Percentiles rank a stretch among this genome's conserved stretches.
phyloP scores from a whole-genome alignment of 2,113 vertebrate species.

The Gobiocypris rarus region DNA sequence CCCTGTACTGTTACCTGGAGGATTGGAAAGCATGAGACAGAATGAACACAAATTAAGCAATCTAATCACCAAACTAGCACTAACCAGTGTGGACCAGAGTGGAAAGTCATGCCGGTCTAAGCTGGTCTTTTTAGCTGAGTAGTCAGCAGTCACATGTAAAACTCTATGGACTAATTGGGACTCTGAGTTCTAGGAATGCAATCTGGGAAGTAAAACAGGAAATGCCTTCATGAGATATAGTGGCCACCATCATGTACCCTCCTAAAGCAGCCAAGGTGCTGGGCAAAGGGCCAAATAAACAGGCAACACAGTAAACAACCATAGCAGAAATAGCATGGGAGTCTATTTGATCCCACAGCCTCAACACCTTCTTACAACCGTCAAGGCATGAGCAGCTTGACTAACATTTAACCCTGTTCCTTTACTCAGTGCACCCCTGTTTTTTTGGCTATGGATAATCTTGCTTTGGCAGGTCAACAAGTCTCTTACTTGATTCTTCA shows the following conservation, averaged over 20 bases:
- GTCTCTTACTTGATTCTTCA: slow-evolving; percentile 3
- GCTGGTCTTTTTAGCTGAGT: background rate
- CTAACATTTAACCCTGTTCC: background rate
- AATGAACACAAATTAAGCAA: background rate
- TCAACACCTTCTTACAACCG: background rate
- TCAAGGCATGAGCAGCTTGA: background rate
- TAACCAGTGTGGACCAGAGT: background rate
- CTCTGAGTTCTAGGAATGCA: slow-evolving; percentile 19
- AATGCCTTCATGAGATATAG: background rate
- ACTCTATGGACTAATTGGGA: background rate
- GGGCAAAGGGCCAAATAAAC: slow-evolving; percentile 63
- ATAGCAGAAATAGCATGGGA: slow-evolving; percentile 54
- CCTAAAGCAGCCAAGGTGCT: slow-evolving; percentile 50
- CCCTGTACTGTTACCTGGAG: slow-evolving; percentile 67
- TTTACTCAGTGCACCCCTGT: background rate
- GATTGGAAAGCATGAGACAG: background rate
- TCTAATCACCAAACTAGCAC: background rate
- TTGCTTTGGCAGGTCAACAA: background rate
- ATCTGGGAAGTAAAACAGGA: slow-evolving; percentile 1
- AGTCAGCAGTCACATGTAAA: background rate
- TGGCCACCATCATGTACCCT: background rate
- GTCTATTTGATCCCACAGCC: background rate
- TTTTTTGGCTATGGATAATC: slow-evolving; percentile 27
- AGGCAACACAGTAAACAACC: slow-evolving; percentile 62
- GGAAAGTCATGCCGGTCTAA: background rate